Evolutionary conservation across 2,797 vertebrate genomes (phyloP).

Genomic region (Scarus forsteni): DNA sequence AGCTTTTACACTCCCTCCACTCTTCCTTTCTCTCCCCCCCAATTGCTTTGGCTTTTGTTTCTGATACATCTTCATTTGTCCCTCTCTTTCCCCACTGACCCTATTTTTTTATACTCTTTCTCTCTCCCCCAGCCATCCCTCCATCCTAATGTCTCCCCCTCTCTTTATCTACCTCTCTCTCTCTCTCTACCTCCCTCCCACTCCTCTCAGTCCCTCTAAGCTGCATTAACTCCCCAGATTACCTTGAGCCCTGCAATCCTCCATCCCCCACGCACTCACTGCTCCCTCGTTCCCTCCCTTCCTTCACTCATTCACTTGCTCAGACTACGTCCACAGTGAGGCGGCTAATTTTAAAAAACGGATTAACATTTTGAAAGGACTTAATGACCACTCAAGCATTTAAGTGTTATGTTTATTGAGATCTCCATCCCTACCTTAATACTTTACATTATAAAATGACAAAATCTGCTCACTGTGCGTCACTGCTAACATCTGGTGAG

Average conservation of each 20-base stretch:
- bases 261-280: constrained; percentile 76
- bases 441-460: constrained; percentile 2
- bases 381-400: background rate
- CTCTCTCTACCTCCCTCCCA: constrained; percentile 74
- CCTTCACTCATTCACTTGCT: constrained; percentile 67
- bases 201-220: constrained; percentile 83
- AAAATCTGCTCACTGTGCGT: constrained; percentile 11
- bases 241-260: constrained; percentile 86
- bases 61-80: constrained; percentile 81
- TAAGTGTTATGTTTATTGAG: background rate
- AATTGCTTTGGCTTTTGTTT: constrained; percentile 77
- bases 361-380: background rate
- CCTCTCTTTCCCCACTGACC: constrained; percentile 77
- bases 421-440: constrained; percentile 7
- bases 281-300: constrained; percentile 52
- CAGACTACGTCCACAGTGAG: constrained; percentile 25
- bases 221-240: constrained; percentile 88
- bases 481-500: constrained; percentile 21
- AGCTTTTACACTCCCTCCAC: constrained; percentile 59
- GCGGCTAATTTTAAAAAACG: constrained; percentile 60
- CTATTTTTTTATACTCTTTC: constrained; percentile 80
- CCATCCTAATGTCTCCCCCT: constrained; percentile 48
- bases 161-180: constrained; percentile 36
- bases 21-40: constrained; percentile 24
- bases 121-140: constrained; percentile 66